phyloP scores from a whole-genome alignment of 2,888 invertebrate genomes.

The Neoitamus cyanurus region DNA sequence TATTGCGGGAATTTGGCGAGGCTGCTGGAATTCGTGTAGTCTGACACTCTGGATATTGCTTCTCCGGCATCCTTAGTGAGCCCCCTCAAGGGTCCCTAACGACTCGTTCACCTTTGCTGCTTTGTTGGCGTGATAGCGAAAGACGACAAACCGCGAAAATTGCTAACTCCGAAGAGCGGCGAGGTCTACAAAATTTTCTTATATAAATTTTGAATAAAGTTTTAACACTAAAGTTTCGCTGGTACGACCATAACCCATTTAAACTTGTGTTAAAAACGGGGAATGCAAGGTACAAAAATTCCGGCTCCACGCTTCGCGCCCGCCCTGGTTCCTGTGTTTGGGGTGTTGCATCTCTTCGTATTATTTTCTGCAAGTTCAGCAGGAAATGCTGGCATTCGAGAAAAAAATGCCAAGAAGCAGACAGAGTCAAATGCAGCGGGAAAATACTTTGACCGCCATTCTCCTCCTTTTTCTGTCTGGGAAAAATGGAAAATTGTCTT shows the following conservation, averaged over 20 bases:
- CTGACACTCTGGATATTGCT: neutral
- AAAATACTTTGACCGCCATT: conserved; percentile 6
- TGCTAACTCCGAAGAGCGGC: neutral
- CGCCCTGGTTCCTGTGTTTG: neutral
- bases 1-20: neutral
- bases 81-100: neutral
- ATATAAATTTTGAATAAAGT: conserved; percentile 15
- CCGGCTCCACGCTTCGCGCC: neutral
- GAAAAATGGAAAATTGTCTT: conserved; percentile 10
- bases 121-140: neutral
- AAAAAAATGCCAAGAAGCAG: neutral
- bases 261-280: neutral
- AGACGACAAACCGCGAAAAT: neutral
- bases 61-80: neutral
- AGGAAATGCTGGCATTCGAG: neutral
- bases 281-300: neutral
- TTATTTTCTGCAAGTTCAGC: neutral
- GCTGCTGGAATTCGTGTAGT: neutral
- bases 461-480: neutral
- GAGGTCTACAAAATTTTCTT: conserved; percentile 7
- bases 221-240: neutral
- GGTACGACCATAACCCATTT: conserved; percentile 18
- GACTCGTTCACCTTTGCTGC: neutral
- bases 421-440: neutral
- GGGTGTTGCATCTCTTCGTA: neutral